Evolutionary conservation across 2,797 vertebrate species (phyloP).

Genomic region (Hybognathus amarus): DNA sequence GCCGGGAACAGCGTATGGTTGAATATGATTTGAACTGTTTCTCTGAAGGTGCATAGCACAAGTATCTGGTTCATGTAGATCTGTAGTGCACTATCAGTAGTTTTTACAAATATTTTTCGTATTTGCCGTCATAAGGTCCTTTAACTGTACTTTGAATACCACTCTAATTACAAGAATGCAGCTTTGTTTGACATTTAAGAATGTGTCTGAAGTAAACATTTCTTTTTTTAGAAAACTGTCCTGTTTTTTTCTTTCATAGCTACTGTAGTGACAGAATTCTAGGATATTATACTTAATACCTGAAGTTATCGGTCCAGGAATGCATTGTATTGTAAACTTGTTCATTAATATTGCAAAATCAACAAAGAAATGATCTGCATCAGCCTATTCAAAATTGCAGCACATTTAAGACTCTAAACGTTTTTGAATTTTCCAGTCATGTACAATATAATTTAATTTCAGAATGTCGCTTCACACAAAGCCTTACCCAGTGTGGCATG

Average conservation of each 20-base stretch:
- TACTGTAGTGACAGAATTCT: not conserved
- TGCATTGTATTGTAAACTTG: conserved; percentile 5
- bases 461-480: not conserved
- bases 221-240: conserved; percentile 61
- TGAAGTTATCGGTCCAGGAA: not conserved
- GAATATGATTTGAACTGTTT: conserved; percentile 70
- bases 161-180: conserved; percentile 82
- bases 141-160: conserved; percentile 86
- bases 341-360: conserved; percentile 4
- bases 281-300: not conserved
- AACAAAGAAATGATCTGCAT: not conserved
- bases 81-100: conserved; percentile 75
- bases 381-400: not conserved
- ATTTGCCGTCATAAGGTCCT: conserved; percentile 78
- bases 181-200: conserved; percentile 80
- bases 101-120: conserved; percentile 77
- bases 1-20: conserved; percentile 72
- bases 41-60: conserved; percentile 76
- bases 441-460: not conserved
- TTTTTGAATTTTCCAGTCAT: not conserved
- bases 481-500: not conserved
- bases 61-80: conserved; percentile 81
- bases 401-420: not conserved
- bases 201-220: conserved; percentile 81
- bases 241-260: not conserved